Evolutionary conservation across 2,113 vertebrate species (phyloP).

Genomic region (Lepidothrix coronata): DNA sequence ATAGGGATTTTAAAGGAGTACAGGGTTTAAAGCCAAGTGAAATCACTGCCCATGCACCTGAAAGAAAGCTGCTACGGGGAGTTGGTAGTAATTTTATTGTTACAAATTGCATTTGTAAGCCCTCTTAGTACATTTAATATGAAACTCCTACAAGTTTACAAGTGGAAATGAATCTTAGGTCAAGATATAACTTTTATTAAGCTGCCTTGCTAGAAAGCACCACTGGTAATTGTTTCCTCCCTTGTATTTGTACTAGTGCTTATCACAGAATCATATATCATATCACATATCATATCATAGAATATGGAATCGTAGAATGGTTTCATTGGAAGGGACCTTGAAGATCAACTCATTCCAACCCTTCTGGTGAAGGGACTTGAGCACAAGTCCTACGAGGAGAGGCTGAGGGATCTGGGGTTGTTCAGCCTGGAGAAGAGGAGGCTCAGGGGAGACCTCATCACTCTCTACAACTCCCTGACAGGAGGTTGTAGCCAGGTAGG

Average conservation of each 20-base stretch:
- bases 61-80: neutral
- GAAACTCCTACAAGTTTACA: neutral
- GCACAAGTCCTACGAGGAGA: too few relatives aligned
- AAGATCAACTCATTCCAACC: neutral
- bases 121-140: neutral
- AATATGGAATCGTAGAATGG: neutral
- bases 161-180: neutral
- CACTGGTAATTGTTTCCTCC: neutral
- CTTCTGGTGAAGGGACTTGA: too few relatives aligned
- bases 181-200: neutral
- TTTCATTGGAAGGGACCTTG: neutral
- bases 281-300: neutral
- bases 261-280: neutral
- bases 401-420: too few relatives aligned
- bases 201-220: neutral
- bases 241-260: neutral
- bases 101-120: neutral
- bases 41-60: neutral
- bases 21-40: neutral
- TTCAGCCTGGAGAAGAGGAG: too few relatives aligned
- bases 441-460: too few relatives aligned
- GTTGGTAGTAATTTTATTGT: neutral
- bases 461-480: too few relatives aligned
- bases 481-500: too few relatives aligned
- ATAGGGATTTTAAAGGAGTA: neutral